Base-by-base conservation (phyloP, 2,113 vertebrate genomes). In the Clupea harengus region DNA sequence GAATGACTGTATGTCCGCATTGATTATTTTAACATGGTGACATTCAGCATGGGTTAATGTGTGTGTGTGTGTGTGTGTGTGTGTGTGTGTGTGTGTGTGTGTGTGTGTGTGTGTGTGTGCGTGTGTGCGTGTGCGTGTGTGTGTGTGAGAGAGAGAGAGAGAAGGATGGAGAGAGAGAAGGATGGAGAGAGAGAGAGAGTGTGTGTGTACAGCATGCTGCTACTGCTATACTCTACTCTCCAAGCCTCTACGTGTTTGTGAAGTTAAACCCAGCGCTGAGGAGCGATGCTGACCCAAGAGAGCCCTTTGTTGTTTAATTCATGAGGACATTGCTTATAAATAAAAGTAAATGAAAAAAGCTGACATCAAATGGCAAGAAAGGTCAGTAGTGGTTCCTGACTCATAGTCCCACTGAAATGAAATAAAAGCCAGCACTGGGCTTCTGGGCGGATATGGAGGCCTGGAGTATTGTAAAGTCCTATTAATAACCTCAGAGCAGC, bases 241-340 rank as follows among this genome's bases (percentile, higher is more conserved):
- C 39, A 39, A 82, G 39, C 75, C 45, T 87, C 54, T 54, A 57
- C 82, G 28, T 83, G 49, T 85, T 81, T 86, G 83, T 87, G n/a
- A 10, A 67, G 82, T 67, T 28, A 67, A 67, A 67, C 45, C 2
- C n/a, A 28, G 64, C n/a, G 2, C 64, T 67, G 44, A 46, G 80
- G 9, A 22, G 80, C 39, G 22, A 44, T 60, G 49, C 17, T 44
- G 18, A 9, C 45, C 39, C n/a, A 28, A 67, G 64, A 15, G 52
- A 28, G 22, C 44, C 2, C 54, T 84, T 87, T 87, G 82, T 88
- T 85, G 89, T 84, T 57, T 82, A 85, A 88, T 88, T 87, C 78
- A 89, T 75, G 60, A 45, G 50, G 44, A 82, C 60, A 54, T 86
- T 83, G 18, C 49, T 54, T 46, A 82, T 47, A 86, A 85, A 85